Evolutionary conservation across 2,113 vertebrate species (phyloP), one percentile per base, ranked within the genome.

Genomic region (Xiphias gladius): DNA sequence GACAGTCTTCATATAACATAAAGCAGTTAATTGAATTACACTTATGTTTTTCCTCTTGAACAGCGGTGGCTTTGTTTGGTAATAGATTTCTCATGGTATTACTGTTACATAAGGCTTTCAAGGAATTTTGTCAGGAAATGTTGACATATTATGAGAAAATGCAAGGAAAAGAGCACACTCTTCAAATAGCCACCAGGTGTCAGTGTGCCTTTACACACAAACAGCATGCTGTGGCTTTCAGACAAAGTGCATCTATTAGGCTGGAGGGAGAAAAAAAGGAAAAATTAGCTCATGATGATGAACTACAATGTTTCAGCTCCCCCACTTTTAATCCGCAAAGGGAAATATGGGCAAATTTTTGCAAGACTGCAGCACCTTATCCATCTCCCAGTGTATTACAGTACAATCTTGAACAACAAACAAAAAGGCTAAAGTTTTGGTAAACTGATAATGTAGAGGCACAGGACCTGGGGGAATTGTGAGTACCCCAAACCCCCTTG

Each of bases 121-220:
- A 28, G 19, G 13, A 35, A 50, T 64, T 70, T 14, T 24, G 28
- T 41, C 20, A 26, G 22, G 10, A 32, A 59, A 66, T 43, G 19
- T 28, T 26, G 61, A 68, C 20, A 13, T 70, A 2, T 4, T 46
- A n/a, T 0, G 35, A 58, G 7, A 48, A 26, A 48, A 52, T 46
- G 12, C 16, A 46, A 16, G 16, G 19, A 11, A 43, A 68, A 54
- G 3, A 28, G 5, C 69, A 41, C 14, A 12, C 28, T 74, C 13
- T 43, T 76, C 68, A 37, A 17, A 16, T 46, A n/a, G 72, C 91
- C 93, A 90, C 82, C 74, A 93, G 89, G 66, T 92, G 92, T 90
- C 93, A 90, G 80, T 91, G 86, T 93, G 41, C 35, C 71, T 73
- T 59, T 72, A 83, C 26, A 13, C 13, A 55, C 48, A 43, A 13